Percentiles rank a stretch among this genome's conserved stretches.
Evolutionary conservation across 2,888 invertebrate genomes (phyloP).

Genomic region (Chrysolina oricalcia): DNA sequence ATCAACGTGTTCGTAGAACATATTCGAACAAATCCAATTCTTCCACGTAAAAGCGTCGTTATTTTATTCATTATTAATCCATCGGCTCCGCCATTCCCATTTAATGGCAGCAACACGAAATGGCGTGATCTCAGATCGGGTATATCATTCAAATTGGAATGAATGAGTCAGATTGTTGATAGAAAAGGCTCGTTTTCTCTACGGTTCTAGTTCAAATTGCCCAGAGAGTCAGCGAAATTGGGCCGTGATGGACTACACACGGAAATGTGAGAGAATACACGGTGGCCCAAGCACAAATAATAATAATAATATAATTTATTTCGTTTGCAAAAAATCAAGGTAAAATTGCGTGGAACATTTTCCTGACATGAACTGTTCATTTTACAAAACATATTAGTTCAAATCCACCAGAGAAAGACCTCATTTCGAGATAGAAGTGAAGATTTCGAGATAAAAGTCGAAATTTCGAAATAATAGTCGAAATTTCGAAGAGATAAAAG

Average conservation of each 20-base stretch:
- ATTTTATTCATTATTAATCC: constrained; percentile 39
- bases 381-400: no score
- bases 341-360: no score
- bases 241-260: no score
- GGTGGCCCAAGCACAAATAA: no score
- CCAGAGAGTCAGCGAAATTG: not conserved
- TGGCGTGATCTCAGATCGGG: constrained; percentile 23
- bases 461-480: no score
- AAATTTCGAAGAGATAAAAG: no score
- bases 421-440: no score
- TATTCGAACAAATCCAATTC: constrained; percentile 14
- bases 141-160: constrained; percentile 10
- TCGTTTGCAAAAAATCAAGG: not conserved
- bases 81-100: constrained; percentile 28
- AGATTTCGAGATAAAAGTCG: no score
- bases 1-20: constrained; percentile 4
- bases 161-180: not conserved
- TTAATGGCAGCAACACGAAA: constrained; percentile 34
- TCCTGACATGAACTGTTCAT: no score
- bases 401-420: no score
- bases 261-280: no score
- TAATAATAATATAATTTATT: no score
- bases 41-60: constrained; percentile 23
- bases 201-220: not conserved
- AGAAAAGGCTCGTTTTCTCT: not conserved